Evolutionary conservation across 2,797 vertebrate species (phyloP), one percentile per base, ranked within the genome.

Genomic region (Bufotes viridis): DNA sequence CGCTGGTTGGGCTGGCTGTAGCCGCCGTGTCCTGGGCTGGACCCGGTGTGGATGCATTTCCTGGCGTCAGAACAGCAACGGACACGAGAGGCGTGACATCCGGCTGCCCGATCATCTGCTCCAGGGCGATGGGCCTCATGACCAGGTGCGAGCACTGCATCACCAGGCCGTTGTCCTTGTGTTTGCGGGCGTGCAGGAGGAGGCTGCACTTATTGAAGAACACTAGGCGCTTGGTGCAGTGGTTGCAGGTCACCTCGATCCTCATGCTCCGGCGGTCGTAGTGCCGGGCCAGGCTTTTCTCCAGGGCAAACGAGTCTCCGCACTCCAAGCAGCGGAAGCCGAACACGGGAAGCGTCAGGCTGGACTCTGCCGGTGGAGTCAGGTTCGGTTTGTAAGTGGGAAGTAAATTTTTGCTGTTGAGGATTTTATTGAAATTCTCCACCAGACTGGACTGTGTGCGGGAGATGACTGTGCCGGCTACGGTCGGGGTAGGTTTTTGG

Each of bases 141-240:
- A 99, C 96, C 87, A 99, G 92, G 84, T 99, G 98, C 0, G 98
- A 99, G 90, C 98, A 99, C 94, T 99, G 98, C 98, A 99, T 99
- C 84, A 99, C 97, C 88, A 99, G 93, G 0, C 98, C 98, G 81
- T 93, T 96, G 92, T 99, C 98, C 94, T 99, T 99, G 95, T 99
- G 98, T 92, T 99, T 98, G 0, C 98, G 96, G 10, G 98, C 98
- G 0, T 99, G 98, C 51, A 99, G 92, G 0, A 99, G 96, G 80
- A 99, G 92, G 90, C 98, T 99, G 94, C 98, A 99, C 92, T 99
- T 99, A 95, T 99, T 99, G 93, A 98, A 99, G 94, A 99, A 99
- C 82, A 97, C 97, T 80, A 99, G 91, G 15, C 98, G 96, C 81
- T 97, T 97, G 92, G 96, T 94, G 65, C 98, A 99, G 93, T 99